A percentile compares a stretch with the other conserved stretches of the same genome.
phyloP scores from a whole-genome alignment of 1,140 invertebrate genomes.

The Halesus radiatus region DNA sequence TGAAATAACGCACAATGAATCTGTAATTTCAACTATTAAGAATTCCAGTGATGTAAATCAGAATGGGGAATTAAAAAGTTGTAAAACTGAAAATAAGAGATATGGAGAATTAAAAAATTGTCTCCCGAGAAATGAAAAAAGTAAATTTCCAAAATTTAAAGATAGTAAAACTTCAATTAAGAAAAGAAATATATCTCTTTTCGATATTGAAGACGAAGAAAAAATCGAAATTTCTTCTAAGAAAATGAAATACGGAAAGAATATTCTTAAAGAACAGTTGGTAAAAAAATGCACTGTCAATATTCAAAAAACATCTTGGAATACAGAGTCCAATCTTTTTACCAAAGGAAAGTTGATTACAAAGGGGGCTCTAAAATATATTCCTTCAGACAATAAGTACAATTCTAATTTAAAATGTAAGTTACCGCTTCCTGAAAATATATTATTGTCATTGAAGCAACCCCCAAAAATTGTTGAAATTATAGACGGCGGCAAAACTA shows the following conservation, averaged over 20 bases:
- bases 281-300: neutral
- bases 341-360: slow-evolving; percentile 60
- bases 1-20: neutral
- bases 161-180: neutral
- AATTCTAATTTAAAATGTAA: slow-evolving; percentile 65
- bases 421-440: slow-evolving; percentile 65
- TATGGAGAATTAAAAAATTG: neutral
- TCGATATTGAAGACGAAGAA: neutral
- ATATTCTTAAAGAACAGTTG: neutral
- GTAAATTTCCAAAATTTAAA: neutral
- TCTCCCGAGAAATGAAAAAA: neutral
- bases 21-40: too few species aligned
- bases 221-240: neutral
- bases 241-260: neutral
- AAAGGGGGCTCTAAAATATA: slow-evolving; percentile 69
- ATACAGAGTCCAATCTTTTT: slow-evolving; percentile 7
- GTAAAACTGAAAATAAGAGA: too few species aligned
- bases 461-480: slow-evolving; percentile 58
- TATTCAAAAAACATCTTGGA: neutral
- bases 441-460: slow-evolving; percentile 62
- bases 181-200: neutral
- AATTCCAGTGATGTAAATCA: too few species aligned
- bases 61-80: too few species aligned
- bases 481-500: neutral
- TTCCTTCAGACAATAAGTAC: slow-evolving; percentile 64